Base-by-base conservation (phyloP, 1,140 invertebrate species). In the Euwallacea similis region DNA sequence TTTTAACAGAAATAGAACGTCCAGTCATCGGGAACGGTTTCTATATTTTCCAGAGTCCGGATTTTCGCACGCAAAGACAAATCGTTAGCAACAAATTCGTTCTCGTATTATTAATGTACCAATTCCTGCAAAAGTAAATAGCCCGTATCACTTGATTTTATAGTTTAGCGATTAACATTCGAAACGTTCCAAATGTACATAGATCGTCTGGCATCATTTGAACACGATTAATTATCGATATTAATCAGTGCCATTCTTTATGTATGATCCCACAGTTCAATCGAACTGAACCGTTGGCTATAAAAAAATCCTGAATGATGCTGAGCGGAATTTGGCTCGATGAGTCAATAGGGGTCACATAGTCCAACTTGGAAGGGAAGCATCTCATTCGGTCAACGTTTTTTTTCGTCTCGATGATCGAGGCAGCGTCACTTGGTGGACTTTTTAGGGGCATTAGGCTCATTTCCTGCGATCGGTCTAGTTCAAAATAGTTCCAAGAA, bases 191-290 rank as follows among this genome's bases (percentile, higher is more conserved):
- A 59, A 42, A 33, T 62, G 13, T 46, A 43, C 33, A 33, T 33
- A 33, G 21, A 33, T 33, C 21, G 21, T 33, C 21, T 33, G 21
- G 21, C 21, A 33, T 33, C 21, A 33, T 33, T 33, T 33, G 21
- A 33, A 33, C 21, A 33, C 21, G 4, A 33, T 33, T 33, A 33
- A 33, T 33, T 50, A 13, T 13, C 7, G 11, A 46, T 55, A 66
- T 66, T 66, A 66, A 66, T 66, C 65, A 66, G 53, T 66, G 65
- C 7, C 56, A 68, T 68, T 56, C 43, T 44, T 60, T 68, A 59
- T 60, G 56, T 68, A 60, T 60, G 41, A 33, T 21, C 41, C 44
- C 43, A 50, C 66, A 60, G 66, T 68, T 68, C 66, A 68, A 68
- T 59, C 42, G 56, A 68, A 68, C 44, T 60, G 55, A 60, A 59